Percentiles rank a stretch among this genome's conserved stretches.
Evolutionary conservation across 2,888 invertebrate genomes (phyloP).

Genomic region (Tuberolachnus salignus): DNA sequence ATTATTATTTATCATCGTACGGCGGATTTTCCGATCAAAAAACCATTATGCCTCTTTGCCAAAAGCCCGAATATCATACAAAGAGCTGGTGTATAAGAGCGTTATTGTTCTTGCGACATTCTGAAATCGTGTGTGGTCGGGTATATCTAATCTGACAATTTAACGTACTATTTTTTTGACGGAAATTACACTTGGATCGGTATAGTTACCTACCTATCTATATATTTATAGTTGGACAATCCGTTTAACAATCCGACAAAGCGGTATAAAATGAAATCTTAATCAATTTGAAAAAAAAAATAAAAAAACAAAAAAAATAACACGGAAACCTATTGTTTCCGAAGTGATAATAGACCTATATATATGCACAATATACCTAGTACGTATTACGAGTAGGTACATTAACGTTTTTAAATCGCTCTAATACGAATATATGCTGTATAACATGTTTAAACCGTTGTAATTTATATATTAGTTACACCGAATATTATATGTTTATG

Average conservation of each 20-base stretch:
- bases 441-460: neutral
- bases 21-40: too few species aligned
- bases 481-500: neutral
- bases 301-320: neutral
- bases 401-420: too few species aligned
- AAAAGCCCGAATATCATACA: too few species aligned
- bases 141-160: neutral
- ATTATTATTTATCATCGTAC: too few species aligned
- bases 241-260: neutral
- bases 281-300: conserved; percentile 6
- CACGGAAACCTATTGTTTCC: conserved; percentile 17
- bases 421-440: too few species aligned
- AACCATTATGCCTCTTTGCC: neutral
- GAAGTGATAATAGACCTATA: neutral
- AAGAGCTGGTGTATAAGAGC: too few species aligned
- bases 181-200: neutral
- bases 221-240: neutral
- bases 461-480: neutral
- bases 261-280: neutral
- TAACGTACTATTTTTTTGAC: neutral
- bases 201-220: neutral
- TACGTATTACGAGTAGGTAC: neutral
- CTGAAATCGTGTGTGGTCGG: neutral
- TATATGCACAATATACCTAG: too few species aligned
- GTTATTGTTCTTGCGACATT: too few species aligned